Evolutionary conservation across 2,888 invertebrate species (phyloP).

Genomic region (Parasteatoda lunata): DNA sequence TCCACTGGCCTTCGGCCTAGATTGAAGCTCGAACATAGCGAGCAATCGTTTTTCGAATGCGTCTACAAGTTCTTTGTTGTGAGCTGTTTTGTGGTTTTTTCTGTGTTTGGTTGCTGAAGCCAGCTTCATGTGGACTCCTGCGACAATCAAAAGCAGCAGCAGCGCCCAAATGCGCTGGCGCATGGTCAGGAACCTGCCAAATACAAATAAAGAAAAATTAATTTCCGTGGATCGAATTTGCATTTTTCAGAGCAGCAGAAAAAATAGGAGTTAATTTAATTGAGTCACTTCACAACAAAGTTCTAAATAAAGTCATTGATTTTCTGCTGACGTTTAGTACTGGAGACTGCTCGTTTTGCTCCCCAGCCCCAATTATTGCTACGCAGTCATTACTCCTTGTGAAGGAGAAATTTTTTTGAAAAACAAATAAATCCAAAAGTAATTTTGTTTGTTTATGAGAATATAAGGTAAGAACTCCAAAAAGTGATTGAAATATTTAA

Average conservation of each 20-base stretch:
- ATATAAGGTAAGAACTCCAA: too few relatives aligned
- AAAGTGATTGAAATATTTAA: too few relatives aligned
- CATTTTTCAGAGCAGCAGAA: not conserved
- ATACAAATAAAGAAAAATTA: not conserved
- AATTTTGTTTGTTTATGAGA: too few relatives aligned
- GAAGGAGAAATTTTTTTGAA: too few relatives aligned
- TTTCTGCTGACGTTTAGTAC: too few relatives aligned
- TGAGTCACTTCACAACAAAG: too few relatives aligned
- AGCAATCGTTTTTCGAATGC: conserved; percentile 80
- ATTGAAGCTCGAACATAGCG: conserved; percentile 79
- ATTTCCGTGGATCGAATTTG: not conserved
- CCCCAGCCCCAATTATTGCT: too few relatives aligned
- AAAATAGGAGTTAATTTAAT: not conserved
- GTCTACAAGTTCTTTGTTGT: conserved; percentile 23
- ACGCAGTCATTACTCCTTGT: too few relatives aligned
- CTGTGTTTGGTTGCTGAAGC: conserved; percentile 31
- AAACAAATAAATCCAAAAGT: too few relatives aligned
- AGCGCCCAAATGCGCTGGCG: conserved; percentile 65
- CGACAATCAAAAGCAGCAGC: conserved; percentile 52
- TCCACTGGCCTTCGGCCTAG: conserved; percentile 77
- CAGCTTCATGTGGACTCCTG: conserved; percentile 41
- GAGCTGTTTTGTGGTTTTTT: not conserved
- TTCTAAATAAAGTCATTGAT: too few relatives aligned
- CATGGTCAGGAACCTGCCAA: conserved; percentile 63
- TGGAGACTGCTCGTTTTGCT: too few relatives aligned